Conservation (phyloP, 2,888 invertebrate species). For the Yponomeuta evonymella region DNA sequence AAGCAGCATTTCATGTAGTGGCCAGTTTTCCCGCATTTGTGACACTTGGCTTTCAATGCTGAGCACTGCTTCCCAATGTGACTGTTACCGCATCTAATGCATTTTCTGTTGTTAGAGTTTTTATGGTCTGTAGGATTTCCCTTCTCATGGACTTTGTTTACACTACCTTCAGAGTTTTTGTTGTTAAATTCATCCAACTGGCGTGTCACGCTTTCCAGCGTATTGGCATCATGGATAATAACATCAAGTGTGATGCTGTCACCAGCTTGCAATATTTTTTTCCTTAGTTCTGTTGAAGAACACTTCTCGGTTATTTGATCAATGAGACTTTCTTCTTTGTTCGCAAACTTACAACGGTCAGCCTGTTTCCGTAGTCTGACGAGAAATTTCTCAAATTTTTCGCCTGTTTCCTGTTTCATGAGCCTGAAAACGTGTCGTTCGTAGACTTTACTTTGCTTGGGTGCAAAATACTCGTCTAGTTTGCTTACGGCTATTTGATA, state of each 20-base stretch:
- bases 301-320: constrained; percentile 18
- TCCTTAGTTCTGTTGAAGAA: constrained; percentile 10
- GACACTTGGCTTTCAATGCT: constrained; percentile 4
- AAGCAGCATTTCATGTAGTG: constrained; percentile 5
- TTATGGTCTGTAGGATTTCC: background rate
- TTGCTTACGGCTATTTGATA: too few species aligned
- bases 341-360: background rate
- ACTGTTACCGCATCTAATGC: constrained; percentile 1
- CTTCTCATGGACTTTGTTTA: background rate
- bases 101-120: background rate
- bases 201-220: constrained; percentile 9
- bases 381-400: too few species aligned
- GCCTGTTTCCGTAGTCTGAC: too few species aligned
- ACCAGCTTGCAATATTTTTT: constrained; percentile 13
- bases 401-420: too few species aligned
- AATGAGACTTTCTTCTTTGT: constrained; percentile 1
- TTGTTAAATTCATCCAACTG: constrained; percentile 11
- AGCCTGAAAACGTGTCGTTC: too few species aligned
- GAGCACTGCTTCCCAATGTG: background rate
- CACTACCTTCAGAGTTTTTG: background rate
- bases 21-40: constrained; percentile 2
- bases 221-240: constrained; percentile 15
- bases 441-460: too few species aligned
- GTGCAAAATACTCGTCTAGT: too few species aligned
- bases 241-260: constrained; percentile 14